Percentiles rank a stretch among this genome's conserved stretches.
Conservation (phyloP, 2,888 invertebrate species). For the Byasa hedistus region DNA sequence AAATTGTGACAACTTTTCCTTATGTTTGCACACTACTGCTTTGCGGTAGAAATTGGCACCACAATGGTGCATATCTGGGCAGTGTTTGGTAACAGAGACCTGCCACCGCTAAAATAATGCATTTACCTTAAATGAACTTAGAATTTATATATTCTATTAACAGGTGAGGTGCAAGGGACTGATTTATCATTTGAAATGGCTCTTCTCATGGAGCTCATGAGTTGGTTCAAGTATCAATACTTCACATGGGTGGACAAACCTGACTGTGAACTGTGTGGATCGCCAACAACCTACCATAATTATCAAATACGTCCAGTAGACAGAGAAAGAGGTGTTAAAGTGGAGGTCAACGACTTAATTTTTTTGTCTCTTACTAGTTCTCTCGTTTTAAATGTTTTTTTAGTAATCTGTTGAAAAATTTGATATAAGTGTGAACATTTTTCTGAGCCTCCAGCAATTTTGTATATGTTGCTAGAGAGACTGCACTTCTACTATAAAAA, state of each 20-base stretch:
- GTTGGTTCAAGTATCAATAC: constrained; percentile 96
- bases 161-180: constrained; percentile 52
- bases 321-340: constrained; percentile 74
- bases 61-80: too few species aligned
- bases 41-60: too few species aligned
- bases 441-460: too few species aligned
- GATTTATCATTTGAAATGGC: constrained; percentile 85
- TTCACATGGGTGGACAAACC: constrained; percentile 95
- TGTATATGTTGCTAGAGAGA: too few species aligned
- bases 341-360: constrained; percentile 74
- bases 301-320: constrained; percentile 41
- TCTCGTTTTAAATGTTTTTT: not conserved
- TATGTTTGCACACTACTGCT: too few species aligned
- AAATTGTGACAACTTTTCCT: too few species aligned
- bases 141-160: not conserved
- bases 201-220: constrained; percentile 87
- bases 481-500: too few species aligned
- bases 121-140: too few species aligned
- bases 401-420: too few species aligned
- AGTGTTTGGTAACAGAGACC: too few species aligned
- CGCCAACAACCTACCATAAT: constrained; percentile 65
- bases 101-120: too few species aligned
- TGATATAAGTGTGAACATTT: too few species aligned
- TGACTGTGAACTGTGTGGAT: constrained; percentile 85
- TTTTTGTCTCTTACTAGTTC: not conserved